Conservation (phyloP, 2,888 invertebrate species). For the Tipula lateralis region DNA sequence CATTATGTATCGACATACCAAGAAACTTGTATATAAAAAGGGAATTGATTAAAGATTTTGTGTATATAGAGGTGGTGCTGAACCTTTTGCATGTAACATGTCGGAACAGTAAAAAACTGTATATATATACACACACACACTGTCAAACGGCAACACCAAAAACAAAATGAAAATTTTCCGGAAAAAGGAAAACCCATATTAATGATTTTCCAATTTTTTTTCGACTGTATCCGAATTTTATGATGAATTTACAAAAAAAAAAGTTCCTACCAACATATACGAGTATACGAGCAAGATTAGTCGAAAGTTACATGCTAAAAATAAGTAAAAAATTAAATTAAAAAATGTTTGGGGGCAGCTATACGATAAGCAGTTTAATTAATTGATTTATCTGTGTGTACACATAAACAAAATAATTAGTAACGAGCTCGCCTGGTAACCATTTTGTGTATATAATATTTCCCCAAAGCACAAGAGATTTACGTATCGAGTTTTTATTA, state of each 20-base stretch:
- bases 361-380: neutral
- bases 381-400: neutral
- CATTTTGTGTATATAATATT: neutral
- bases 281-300: neutral
- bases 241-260: neutral
- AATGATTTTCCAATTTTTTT: neutral
- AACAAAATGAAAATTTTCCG: neutral
- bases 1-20: neutral
- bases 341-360: neutral
- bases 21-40: neutral
- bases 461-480: neutral
- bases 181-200: neutral
- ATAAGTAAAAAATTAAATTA: neutral
- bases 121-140: too few relatives aligned
- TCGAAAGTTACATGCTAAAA: neutral
- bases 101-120: neutral
- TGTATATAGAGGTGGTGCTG: neutral
- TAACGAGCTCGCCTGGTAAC: neutral
- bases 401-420: neutral
- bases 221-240: neutral
- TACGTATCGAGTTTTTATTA: neutral
- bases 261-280: neutral
- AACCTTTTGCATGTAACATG: neutral
- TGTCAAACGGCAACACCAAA: neutral
- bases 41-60: neutral